A percentile compares a stretch with the other conserved stretches of the same genome.
Evolutionary conservation across 2,888 invertebrate species (phyloP).

Genomic region (Cerastis leucographa): DNA sequence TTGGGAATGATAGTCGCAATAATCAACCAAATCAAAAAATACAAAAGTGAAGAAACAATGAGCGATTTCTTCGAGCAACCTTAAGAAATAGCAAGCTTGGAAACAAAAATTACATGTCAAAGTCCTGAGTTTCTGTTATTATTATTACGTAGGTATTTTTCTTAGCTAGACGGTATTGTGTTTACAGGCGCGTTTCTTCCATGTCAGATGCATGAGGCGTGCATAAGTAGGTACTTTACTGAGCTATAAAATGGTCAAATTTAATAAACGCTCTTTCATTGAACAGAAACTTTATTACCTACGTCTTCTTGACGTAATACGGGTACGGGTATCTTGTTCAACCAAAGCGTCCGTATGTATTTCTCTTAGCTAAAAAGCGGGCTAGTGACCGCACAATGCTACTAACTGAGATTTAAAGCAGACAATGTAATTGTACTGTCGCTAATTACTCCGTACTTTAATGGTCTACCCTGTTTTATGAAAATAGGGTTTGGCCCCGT

Average conservation of each 20-base stretch:
- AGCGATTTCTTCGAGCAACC: neutral
- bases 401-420: slow-evolving; percentile 18
- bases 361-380: neutral
- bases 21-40: neutral
- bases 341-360: slow-evolving; percentile 7
- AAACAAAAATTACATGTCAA: neutral
- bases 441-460: slow-evolving; percentile 20
- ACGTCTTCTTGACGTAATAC: neutral
- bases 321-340: neutral
- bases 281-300: neutral
- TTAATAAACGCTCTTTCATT: neutral
- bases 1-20: neutral
- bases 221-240: neutral
- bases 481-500: neutral
- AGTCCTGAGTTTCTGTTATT: neutral
- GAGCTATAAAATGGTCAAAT: neutral
- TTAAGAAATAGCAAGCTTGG: neutral
- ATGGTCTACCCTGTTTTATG: slow-evolving; percentile 9
- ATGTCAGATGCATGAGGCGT: neutral
- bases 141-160: neutral
- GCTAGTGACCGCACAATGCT: neutral
- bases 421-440: slow-evolving; percentile 11
- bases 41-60: neutral
- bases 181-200: neutral
- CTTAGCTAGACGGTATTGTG: neutral